Evolutionary conservation across 1,140 invertebrate genomes (phyloP), one percentile per base, ranked within the genome.

Genomic region (Aphidius gifuensis): DNA sequence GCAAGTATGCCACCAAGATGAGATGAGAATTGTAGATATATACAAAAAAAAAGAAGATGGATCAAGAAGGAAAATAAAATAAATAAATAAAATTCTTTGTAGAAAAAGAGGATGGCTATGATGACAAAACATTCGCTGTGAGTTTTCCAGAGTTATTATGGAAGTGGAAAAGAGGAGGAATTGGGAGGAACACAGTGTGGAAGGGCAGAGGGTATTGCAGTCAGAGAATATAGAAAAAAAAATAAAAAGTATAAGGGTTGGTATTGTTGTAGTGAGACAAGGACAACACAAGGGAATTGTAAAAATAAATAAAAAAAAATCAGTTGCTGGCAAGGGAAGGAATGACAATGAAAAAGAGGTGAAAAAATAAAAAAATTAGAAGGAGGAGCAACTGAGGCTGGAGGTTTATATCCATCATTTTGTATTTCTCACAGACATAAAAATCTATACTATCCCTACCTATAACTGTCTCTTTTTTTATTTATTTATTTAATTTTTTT

Each of bases 351-450:
- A 55, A 47, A 42, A 60, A 47, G 43, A 44, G 64, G 43, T 8
- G 45, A 55, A 64, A n/a, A 40, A 46, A 8, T 21, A 23, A 58
- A 39, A 55, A 47, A 62, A 60, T 64, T 58, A 63, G 56, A 69
- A 60, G 60, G 66, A 66, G 69, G 68, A 40, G 50, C n/a, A 6
- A 43, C 21, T 21, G 61, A 57, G 46, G 56, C 64, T 60, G 66
- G 65, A 74, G 77, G 74, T 77, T 78, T 78, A 78, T 78, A 77
- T 77, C 77, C 75, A 79, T 79, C 77, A 79, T 79, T 79, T 79
- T 76, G 75, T 77, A 77, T 78, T 78, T 78, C 74, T 78, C 76
- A 71, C 74, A 77, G 76, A 78, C 76, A 68, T 68, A 68, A 68
- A 68, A 68, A 68, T 68, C 66, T 68, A 68, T 68, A 68, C 66